Evolutionary conservation across 2,797 vertebrate species (phyloP), one percentile per base, ranked within the genome.

Genomic region (Eulemur mongoz): DNA sequence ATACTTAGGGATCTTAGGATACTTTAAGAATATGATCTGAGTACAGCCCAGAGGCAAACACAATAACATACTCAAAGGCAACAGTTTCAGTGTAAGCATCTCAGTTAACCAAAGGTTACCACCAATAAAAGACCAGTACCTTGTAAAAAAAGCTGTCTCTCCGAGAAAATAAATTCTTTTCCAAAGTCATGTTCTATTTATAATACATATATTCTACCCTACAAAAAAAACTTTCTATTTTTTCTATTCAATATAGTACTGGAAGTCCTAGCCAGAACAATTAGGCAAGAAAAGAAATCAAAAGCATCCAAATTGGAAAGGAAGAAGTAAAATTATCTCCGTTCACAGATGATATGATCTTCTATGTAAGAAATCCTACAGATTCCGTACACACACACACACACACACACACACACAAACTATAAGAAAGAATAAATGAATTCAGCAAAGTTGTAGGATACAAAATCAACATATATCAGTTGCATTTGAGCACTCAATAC

Each of bases 321-420:
- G 38, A 89, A 86, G 38, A 59, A 84, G 48, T 57, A 89, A 94
- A 96, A 88, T 89, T 78, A 79, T 73, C 79, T 94, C 54, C 57
- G 45, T 67, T 91, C 88, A 54, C 54, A 92, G n/a, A 96, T 40
- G 23, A 69, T 23, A 82, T 81, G 38, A 75, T 59, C 52, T 75
- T 75, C 87, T 30, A 92, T 30, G 30, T 15, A 91, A 54, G 63
- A 40, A 85, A 20, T 12, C 1, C 48, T 70, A 61, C 15, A 63
- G 18, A 93, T 85, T 80, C 10, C 72, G n/a, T 0, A 10, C 45
- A 57, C 54, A 57, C 22, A 57, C 54, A n/a, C n/a, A n/a, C n/a
- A 38, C 35, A 72, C n/a, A 65, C 59, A 32, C 23, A 67, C 9
- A 87, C 54, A 65, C 25, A 50, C 40, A 32, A 72, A 76, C 45